Evolutionary conservation across 2,113 vertebrate genomes (phyloP).

Genomic region (Corvus cornix): DNA sequence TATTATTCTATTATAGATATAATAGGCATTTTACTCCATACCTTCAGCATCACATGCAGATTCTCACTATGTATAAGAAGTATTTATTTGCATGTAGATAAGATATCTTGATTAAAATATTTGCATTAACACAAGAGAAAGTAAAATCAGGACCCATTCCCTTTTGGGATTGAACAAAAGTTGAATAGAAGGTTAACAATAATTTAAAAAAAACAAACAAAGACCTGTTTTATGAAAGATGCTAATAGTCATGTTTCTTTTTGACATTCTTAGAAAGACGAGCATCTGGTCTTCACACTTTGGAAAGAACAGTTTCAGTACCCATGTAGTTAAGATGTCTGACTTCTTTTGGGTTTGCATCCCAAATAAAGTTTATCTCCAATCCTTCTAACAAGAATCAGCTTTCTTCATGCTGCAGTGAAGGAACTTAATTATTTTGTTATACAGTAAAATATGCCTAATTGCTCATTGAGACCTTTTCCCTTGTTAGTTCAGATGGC

Average conservation of each 20-base stretch:
- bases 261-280: neutral
- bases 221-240: neutral
- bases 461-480: conserved; percentile 28
- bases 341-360: neutral
- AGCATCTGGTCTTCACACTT: neutral
- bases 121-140: neutral
- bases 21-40: neutral
- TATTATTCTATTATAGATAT: neutral
- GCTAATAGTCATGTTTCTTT: neutral
- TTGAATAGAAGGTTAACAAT: neutral
- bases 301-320: neutral
- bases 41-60: neutral
- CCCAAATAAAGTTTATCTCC: neutral
- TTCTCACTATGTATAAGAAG: neutral
- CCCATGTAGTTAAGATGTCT: neutral
- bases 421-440: neutral
- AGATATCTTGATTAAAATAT: neutral
- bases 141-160: neutral
- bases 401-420: neutral
- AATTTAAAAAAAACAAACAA: neutral
- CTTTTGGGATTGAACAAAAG: neutral
- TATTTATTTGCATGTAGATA: neutral
- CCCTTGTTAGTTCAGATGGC: conserved; percentile 36
- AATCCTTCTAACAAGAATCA: neutral
- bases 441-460: conserved; percentile 2